Base-by-base conservation (phyloP, 2,113 vertebrate genomes). In the Saguinus imperator region DNA sequence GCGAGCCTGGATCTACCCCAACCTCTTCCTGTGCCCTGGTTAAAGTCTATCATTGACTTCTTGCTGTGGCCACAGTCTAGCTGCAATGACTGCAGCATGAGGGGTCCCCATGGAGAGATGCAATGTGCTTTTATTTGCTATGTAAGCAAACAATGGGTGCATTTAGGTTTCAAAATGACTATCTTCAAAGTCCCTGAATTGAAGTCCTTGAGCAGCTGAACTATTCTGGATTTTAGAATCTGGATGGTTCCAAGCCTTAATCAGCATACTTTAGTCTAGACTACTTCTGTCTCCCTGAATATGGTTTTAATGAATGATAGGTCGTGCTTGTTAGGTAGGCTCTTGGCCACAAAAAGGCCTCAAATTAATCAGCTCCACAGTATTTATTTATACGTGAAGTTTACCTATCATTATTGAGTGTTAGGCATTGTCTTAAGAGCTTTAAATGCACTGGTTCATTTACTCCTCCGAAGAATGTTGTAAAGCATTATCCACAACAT, bases 111-210 rank as follows among this genome's bases (percentile, higher is more conserved):
- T 35, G 45, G 73, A 72, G 16, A 66, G 37, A 27, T 23, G n/a
- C 0, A 3, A 66, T 57, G 45, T 50, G 70, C 48, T 76, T 37
- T 43, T 55, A 32, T 72, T 93, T 80, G 12, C 81, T 43, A 37
- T 32, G 0, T n/a, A 72, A 79, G 0, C 40, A 72, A 87, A 80
- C 66, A 17, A 0, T n/a, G 64, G 1, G 2, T 29, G 43, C 3
- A 2, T 16, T 83, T 13, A 17, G 70, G n/a, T 32, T 77, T 89
- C 43, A 70, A 43, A 76, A n/a, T 27, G 21, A 14, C 45, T 20
- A 0, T 57, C 70, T 66, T 21, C 52, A 20, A 43, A 88, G 43
- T 48, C 23, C 77, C 75, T 83, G 20, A 27, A 40, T 6, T 43
- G 6, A 45, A 85, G 48, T 18, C 2, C 48, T 14, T 32, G 20